phyloP scores from a whole-genome alignment of 2,797 vertebrate species.

The Pseudomugil tenellus region DNA sequence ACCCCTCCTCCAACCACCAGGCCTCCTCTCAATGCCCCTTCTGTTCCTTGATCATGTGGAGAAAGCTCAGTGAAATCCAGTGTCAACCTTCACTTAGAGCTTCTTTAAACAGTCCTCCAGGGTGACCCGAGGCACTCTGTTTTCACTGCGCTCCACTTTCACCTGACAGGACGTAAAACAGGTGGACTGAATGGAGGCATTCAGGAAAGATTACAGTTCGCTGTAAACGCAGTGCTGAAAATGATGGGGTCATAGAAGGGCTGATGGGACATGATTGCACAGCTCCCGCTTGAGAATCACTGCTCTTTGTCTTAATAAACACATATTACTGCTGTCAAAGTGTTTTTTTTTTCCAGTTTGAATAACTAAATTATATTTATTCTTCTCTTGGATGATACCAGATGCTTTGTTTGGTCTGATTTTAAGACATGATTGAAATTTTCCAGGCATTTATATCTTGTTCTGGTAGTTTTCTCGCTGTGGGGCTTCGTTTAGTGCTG shows the following conservation, averaged over 20 bases:
- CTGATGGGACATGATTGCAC: slow-evolving; percentile 15
- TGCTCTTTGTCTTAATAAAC: neutral
- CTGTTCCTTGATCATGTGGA: slow-evolving; percentile 67
- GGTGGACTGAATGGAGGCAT: slow-evolving; percentile 58
- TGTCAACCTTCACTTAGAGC: slow-evolving; percentile 63
- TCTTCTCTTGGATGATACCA: too few relatives aligned
- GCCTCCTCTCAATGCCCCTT: slow-evolving; percentile 64
- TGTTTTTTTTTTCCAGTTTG: too few relatives aligned
- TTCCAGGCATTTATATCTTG: too few relatives aligned
- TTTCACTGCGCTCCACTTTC: slow-evolving; percentile 66
- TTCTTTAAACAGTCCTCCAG: slow-evolving; percentile 50
- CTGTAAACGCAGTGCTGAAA: slow-evolving; percentile 21
- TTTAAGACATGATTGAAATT: too few relatives aligned
- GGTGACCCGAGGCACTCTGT: slow-evolving; percentile 52
- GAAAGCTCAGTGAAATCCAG: slow-evolving; percentile 67
- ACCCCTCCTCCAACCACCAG: slow-evolving; percentile 8
- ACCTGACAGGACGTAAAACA: slow-evolving; percentile 59
- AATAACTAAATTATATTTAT: too few relatives aligned
- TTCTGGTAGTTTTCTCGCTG: too few relatives aligned
- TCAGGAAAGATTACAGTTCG: slow-evolving; percentile 49
- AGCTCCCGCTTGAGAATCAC: neutral
- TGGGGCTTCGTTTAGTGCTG: too few relatives aligned
- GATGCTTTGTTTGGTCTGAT: too few relatives aligned
- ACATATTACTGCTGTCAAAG: too few relatives aligned
- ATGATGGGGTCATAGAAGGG: slow-evolving; percentile 10